Conservation (phyloP, 2,888 invertebrate species). For the Heteropelma amictum region DNA sequence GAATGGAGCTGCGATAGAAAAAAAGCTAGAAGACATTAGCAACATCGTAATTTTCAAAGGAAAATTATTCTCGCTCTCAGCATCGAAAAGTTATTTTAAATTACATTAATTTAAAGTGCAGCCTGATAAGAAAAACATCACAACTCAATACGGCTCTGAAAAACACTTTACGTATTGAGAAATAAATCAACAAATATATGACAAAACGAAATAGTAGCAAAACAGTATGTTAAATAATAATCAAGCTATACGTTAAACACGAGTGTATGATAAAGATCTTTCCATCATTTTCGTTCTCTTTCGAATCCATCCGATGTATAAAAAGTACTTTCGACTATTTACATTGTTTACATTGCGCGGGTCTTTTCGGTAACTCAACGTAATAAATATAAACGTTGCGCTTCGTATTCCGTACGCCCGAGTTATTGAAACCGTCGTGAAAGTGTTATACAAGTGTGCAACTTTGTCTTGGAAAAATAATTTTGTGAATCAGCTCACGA, state of each 20-base stretch:
- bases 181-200: slow-evolving; percentile 10
- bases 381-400: slow-evolving; percentile 20
- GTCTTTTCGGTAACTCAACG: slow-evolving; percentile 2
- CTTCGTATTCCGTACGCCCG: background rate
- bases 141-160: too few relatives aligned
- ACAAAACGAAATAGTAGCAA: slow-evolving; percentile 9
- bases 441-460: background rate
- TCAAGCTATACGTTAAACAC: background rate
- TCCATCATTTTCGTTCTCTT: background rate
- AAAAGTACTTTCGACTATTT: slow-evolving; percentile 38
- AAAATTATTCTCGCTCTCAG: too few relatives aligned
- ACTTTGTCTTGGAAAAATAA: background rate
- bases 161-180: too few relatives aligned
- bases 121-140: too few relatives aligned
- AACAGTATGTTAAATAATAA: background rate
- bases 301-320: background rate
- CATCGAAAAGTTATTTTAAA: too few relatives aligned
- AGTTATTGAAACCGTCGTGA: slow-evolving; percentile 21
- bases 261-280: slow-evolving; percentile 10
- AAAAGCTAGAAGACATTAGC: too few relatives aligned
- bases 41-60: too few relatives aligned
- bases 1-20: too few relatives aligned
- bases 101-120: too few relatives aligned
- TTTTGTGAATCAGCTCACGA: background rate
- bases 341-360: slow-evolving; percentile 29